These are phyloP conservation scores for Brachyhypopomus gauderio DNA, from an alignment of 2,113 vertebrate species.

Conservation along the genomic window DNA sequence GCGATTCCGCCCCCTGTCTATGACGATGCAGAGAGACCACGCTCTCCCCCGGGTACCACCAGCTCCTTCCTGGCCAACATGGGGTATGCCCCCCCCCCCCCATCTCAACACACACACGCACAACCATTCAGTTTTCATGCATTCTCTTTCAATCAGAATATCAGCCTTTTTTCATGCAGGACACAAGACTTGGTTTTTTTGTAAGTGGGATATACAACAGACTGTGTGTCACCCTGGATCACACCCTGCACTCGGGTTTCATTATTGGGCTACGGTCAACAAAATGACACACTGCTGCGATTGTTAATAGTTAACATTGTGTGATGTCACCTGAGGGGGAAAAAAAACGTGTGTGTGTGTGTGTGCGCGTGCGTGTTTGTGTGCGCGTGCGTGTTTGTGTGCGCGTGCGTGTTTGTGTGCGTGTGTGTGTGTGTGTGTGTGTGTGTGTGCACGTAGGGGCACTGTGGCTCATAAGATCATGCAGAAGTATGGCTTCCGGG, in stretches of 20 bases:
- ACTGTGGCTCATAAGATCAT: constrained; percentile 99
- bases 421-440: constrained; percentile 12
- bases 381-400: too few species aligned
- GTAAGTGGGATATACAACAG: background rate
- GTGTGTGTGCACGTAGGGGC: constrained; percentile 75
- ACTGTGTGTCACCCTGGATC: background rate
- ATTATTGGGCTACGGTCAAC: background rate
- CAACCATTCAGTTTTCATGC: background rate
- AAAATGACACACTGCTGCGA: background rate
- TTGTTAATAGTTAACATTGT: background rate
- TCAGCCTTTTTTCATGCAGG: background rate
- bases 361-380: too few species aligned
- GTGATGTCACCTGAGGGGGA: background rate
- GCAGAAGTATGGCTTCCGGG: constrained; percentile 98
- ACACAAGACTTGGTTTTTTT: background rate
- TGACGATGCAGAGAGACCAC: constrained; percentile 88
- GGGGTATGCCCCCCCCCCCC: constrained; percentile 77
- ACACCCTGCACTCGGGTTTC: background rate
- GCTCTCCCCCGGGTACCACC: constrained; percentile 88
- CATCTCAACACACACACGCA: background rate
- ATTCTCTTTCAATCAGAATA: background rate
- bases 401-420: too few species aligned
- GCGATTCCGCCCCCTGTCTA: constrained; percentile 93
- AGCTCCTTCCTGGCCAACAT: constrained; percentile 98
- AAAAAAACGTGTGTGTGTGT: too few species aligned